Evolutionary conservation across 2,888 invertebrate genomes (phyloP).

Genomic region (Timema cristinae): DNA sequence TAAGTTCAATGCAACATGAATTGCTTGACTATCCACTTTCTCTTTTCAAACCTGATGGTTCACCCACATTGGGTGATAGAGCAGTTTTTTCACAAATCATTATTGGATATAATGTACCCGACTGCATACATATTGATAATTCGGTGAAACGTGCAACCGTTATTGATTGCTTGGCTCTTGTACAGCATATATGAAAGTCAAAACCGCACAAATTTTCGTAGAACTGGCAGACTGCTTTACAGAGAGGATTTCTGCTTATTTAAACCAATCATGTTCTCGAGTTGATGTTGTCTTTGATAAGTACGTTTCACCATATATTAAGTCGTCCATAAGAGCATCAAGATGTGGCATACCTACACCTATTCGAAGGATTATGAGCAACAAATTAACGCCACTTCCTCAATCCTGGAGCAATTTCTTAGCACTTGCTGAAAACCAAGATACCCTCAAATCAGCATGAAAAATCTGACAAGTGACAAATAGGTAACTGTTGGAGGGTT

Average conservation of each 20-base stretch:
- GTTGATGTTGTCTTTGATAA: neutral
- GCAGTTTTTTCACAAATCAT: too few relatives aligned
- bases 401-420: neutral
- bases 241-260: neutral
- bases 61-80: too few relatives aligned
- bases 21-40: too few relatives aligned
- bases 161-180: neutral
- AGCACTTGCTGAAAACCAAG: neutral
- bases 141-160: neutral
- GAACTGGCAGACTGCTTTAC: neutral
- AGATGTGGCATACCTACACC: neutral
- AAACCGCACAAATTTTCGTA: neutral
- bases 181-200: neutral
- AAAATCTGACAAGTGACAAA: neutral
- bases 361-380: conserved; percentile 3
- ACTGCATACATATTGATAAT: conserved; percentile 4
- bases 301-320: neutral
- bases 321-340: neutral
- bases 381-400: neutral
- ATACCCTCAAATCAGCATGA: neutral
- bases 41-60: too few relatives aligned
- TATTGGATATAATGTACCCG: too few relatives aligned
- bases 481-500: neutral
- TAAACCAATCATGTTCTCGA: neutral
- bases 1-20: neutral